Evolutionary conservation across 2,797 vertebrate genomes (phyloP), one percentile per base, ranked within the genome.

Genomic region (Phaenicophaeus curvirostris): DNA sequence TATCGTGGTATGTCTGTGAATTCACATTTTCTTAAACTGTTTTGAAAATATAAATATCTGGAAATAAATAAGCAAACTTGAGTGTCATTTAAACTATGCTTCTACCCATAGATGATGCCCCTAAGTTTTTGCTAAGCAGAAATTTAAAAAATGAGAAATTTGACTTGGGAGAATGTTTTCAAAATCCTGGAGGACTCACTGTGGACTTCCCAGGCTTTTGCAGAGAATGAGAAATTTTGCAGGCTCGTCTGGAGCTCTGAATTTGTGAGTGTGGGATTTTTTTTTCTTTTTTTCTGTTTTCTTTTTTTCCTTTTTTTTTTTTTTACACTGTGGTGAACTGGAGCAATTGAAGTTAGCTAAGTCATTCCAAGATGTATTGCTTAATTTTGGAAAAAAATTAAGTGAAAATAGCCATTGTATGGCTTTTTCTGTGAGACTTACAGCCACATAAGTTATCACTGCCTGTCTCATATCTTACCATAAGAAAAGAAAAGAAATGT

Each of bases 11-110:
- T 20, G 19, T 5, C 71, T 73, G 30, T 24, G 73, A 93, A 13
- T 58, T 46, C 37, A 9, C 31, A 8, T 65, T 92, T 78, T 57
- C 57, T 35, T 53, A 15, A 74, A 17, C 4, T n/a, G 7, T 18
- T 89, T 71, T 35, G 17, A 62, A 83, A 62, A 15, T 4, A 15
- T 6, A 54, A 85, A 30, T 35, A 48, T 17, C 51, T 74, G 28
- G 46, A 75, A 57, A 50, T 41, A 41, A 39, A 42, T 16, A 15
- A 33, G 37, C 5, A 31, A 67, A 28, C 19, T 21, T 30, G 31
- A 15, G 9, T 33, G 10, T 51, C 0, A 25, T 19, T 66, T 30
- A 14, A 44, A 4, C 13, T 51, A 0, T 37, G 13, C 18, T 63
- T 42, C 24, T 72, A 21, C 12, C 12, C 7, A 15, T 13, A 54